Evolutionary conservation across 2,888 invertebrate species (phyloP), one percentile per base, ranked within the genome.

Genomic region (Timema podura): DNA sequence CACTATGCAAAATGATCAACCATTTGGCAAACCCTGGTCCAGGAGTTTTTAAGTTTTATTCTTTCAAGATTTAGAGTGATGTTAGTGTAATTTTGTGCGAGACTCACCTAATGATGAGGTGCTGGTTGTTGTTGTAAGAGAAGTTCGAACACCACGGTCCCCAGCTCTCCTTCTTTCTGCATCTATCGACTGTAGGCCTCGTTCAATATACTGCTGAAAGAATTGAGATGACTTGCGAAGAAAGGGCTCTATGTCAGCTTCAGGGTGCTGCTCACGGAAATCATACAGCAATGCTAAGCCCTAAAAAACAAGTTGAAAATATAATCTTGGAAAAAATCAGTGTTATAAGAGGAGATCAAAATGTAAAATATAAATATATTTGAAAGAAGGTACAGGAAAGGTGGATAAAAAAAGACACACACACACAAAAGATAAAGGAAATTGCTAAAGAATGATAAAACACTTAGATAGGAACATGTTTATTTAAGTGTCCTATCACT

Each of bases 181-280:
- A 70, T 86, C 86, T 48, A 91, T 89, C 68, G 85, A 85, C 74
- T 86, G 85, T 72, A 95, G 82, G 0, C 92, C 92, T 67, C 90
- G 85, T 80, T 91, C 90, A 75, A 95, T 92, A 79, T 92, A 95
- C 78, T 91, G 91, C 79, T 93, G 92, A 85, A 95, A 95, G 82
- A 91, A 91, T 79, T 90, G 89, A 67, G 93, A 92, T 0, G 92
- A 91, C 77, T 91, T 91, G 75, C 89, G 88, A 80, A 95, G 86
- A 81, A 91, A 93, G 47, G 93, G 92, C 80, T 92, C 91, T 59
- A 92, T 88, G 78, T 94, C 93, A 45, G 92, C 91, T 76, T 93
- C 92, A 0, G 95, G 93, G 80, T 93, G 89, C 76, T 91, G 88
- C 78, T 88, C 87, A 80, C 85, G 87, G 77, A 94, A 89, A 76